A percentile compares a stretch with the other conserved stretches of the same genome.
These are phyloP conservation scores for Pelosia muscerda DNA, from an alignment of 2,888 invertebrate genomes.

Conservation along the genomic window DNA sequence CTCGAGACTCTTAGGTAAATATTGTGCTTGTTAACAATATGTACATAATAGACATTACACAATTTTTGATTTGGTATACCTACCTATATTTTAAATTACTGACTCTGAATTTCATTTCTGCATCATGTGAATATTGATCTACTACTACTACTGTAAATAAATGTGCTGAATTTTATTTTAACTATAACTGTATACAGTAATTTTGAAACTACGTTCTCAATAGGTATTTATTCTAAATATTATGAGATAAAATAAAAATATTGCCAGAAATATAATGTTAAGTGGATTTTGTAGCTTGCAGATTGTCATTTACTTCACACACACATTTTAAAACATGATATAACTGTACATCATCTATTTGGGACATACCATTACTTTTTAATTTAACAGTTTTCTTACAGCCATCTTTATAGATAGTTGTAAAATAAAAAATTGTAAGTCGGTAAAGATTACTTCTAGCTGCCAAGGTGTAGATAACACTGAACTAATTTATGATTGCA, in stretches of 20 bases:
- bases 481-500: conserved; percentile 37
- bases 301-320: neutral
- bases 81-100: neutral
- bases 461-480: conserved; percentile 23
- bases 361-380: conserved; percentile 18
- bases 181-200: too few species aligned
- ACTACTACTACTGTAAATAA: too few species aligned
- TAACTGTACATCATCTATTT: neutral
- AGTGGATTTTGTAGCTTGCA: too few species aligned
- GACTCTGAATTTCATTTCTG: neutral
- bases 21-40: conserved; percentile 57
- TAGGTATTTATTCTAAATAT: too few species aligned
- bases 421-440: conserved; percentile 51
- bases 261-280: too few species aligned
- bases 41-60: conserved; percentile 37
- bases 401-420: conserved; percentile 30
- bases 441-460: conserved; percentile 24
- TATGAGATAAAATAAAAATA: too few species aligned
- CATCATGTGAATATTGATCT: neutral
- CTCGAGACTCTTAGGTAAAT: conserved; percentile 81
- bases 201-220: too few species aligned
- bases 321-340: neutral
- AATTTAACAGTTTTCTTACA: conserved; percentile 42
- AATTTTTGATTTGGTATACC: neutral
- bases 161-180: neutral